Evolutionary conservation across 2,113 vertebrate genomes (phyloP).

Genomic region (Apeltes quadracus): DNA sequence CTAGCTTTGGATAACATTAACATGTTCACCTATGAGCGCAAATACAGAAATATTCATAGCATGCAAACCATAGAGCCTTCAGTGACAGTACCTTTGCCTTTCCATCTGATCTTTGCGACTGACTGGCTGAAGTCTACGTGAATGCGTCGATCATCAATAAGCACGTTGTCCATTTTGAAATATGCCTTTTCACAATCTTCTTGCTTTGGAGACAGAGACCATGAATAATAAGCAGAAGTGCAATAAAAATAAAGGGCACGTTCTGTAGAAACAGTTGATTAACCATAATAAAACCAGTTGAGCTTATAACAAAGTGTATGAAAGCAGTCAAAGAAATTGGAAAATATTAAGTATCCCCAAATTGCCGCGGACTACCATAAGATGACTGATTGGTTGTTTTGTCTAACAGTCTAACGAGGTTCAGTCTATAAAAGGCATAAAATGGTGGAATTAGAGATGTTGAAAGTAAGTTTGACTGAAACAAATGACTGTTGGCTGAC

Average conservation of each 20-base stretch:
- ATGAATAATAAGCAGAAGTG: neutral
- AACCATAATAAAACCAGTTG: neutral
- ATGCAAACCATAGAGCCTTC: neutral
- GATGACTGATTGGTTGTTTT: too few species aligned
- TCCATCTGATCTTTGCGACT: conserved; percentile 96
- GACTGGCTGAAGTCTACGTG: conserved; percentile 99
- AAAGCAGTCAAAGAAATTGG: neutral
- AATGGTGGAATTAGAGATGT: neutral
- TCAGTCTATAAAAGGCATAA: too few species aligned
- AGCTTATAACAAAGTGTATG: neutral
- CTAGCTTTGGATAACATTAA: neutral
- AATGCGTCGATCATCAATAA: conserved; percentile 95
- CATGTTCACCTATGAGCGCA: neutral
- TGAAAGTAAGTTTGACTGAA: neutral
- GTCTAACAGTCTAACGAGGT: too few species aligned
- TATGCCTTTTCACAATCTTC: conserved; percentile 98
- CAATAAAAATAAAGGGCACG: neutral
- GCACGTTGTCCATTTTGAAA: conserved; percentile 99
- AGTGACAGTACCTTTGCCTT: conserved; percentile 88
- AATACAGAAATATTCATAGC: neutral
- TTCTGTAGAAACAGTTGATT: neutral
- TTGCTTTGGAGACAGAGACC: conserved; percentile 49
- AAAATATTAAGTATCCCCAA: too few species aligned
- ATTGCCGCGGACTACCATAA: too few species aligned
- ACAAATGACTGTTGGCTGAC: neutral